These are phyloP conservation scores for Sinodicranocentrus sp. DNA, from an alignment of 2,888 invertebrate genomes.

Conservation along the genomic window DNA sequence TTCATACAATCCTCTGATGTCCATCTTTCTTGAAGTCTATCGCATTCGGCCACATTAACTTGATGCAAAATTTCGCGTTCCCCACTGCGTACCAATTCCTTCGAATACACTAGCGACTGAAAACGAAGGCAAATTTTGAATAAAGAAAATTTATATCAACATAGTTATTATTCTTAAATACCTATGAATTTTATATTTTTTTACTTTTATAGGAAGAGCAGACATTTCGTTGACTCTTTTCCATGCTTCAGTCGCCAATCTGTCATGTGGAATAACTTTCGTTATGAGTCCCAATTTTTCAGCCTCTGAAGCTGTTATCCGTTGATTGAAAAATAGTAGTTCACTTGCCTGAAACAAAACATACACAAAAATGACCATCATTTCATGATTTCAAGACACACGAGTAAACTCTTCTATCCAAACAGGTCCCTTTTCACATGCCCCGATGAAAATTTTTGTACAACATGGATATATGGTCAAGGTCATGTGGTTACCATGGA, in stretches of 20 bases:
- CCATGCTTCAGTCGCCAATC: constrained; percentile 83
- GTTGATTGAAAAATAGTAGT: constrained; percentile 84
- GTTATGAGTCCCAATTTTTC: constrained; percentile 87
- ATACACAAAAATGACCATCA: no score
- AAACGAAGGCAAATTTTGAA: constrained; percentile 70
- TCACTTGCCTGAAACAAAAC: constrained; percentile 80
- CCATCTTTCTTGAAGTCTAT: constrained; percentile 83
- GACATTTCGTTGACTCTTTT: constrained; percentile 78
- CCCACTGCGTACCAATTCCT: constrained; percentile 84
- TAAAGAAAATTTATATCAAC: neutral
- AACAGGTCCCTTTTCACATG: no score
- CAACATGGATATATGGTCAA: no score
- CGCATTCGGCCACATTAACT: constrained; percentile 85
- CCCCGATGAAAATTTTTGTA: no score
- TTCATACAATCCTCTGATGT: constrained; percentile 84
- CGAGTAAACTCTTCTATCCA: no score
- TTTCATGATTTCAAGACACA: no score
- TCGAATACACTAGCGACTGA: constrained; percentile 85
- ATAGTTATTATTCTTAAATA: neutral
- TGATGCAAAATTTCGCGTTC: constrained; percentile 83
- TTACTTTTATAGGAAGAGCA: constrained; percentile 78
- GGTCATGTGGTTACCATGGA: no score
- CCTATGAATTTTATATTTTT: neutral
- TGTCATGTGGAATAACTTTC: constrained; percentile 84
- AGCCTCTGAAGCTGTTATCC: constrained; percentile 89